Percentiles rank a stretch among this genome's conserved stretches.
phyloP scores from a whole-genome alignment of 2,113 vertebrate genomes.

The Origma solitaria region DNA sequence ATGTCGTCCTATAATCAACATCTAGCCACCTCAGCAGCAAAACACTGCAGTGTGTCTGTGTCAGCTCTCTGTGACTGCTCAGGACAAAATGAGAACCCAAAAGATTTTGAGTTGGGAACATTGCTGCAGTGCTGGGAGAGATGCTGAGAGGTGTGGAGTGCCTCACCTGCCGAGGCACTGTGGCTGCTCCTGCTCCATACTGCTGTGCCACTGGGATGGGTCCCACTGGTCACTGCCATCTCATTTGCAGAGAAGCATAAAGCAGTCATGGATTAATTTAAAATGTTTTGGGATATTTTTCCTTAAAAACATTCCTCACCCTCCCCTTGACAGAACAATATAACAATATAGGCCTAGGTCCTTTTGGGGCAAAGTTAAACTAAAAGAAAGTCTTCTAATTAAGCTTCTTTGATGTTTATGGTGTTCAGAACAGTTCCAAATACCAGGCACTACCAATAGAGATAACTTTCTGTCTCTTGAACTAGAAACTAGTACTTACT shows the following conservation, averaged over 20 bases:
- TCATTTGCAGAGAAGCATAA: background rate
- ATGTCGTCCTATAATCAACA: background rate
- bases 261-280: background rate
- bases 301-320: background rate
- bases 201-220: too few species aligned
- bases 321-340: background rate
- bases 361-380: background rate
- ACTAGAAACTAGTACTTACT: background rate
- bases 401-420: background rate
- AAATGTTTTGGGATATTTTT: background rate
- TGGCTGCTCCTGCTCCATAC: background rate
- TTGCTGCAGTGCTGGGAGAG: background rate
- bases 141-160: background rate
- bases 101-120: background rate
- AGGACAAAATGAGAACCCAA: background rate
- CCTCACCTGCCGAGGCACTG: accelerated
- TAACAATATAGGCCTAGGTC: background rate
- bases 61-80: background rate
- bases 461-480: background rate
- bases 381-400: background rate
- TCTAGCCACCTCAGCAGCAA: background rate
- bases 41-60: background rate
- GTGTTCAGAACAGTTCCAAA: background rate
- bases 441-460: background rate
- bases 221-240: background rate